Conservation (phyloP, 2,888 invertebrate genomes). For the Osmoderma eremita region DNA sequence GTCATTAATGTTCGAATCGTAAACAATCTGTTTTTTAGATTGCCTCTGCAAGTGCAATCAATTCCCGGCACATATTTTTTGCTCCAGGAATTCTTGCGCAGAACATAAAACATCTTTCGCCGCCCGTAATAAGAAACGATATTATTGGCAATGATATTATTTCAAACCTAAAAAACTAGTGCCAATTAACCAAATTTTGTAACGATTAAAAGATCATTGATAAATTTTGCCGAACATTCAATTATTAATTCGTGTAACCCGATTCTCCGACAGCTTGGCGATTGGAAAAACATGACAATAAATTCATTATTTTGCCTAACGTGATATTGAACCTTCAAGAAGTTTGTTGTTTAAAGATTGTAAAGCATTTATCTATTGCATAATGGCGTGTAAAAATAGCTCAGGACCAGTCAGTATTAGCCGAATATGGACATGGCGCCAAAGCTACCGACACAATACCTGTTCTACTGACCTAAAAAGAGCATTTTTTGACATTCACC, state of each 20-base stretch:
- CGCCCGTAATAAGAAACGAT: too few relatives aligned
- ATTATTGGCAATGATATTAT: too few relatives aligned
- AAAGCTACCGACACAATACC: background rate
- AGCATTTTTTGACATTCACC: constrained; percentile 1
- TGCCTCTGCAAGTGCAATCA: constrained; percentile 25
- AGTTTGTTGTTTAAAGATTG: background rate
- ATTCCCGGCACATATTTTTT: background rate
- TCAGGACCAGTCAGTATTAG: background rate
- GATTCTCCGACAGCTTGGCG: too few relatives aligned
- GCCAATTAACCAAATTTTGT: too few relatives aligned
- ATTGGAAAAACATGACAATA: background rate
- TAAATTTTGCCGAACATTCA: too few relatives aligned
- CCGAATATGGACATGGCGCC: constrained; percentile 26
- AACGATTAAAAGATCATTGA: too few relatives aligned
- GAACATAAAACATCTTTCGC: background rate
- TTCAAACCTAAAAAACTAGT: too few relatives aligned
- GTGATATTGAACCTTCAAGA: background rate
- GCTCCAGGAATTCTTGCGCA: constrained; percentile 6
- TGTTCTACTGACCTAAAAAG: constrained; percentile 30
- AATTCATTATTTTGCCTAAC: background rate
- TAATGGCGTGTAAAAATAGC: constrained; percentile 5
- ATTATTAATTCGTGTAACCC: too few relatives aligned
- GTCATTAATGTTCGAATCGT: constrained; percentile 16
- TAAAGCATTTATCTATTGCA: background rate
- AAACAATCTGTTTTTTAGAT: constrained; percentile 30